A percentile compares a stretch with the other conserved stretches of the same genome.
Evolutionary conservation across 2,888 invertebrate genomes (phyloP).

Genomic region (Ornithoptera alexandrae): DNA sequence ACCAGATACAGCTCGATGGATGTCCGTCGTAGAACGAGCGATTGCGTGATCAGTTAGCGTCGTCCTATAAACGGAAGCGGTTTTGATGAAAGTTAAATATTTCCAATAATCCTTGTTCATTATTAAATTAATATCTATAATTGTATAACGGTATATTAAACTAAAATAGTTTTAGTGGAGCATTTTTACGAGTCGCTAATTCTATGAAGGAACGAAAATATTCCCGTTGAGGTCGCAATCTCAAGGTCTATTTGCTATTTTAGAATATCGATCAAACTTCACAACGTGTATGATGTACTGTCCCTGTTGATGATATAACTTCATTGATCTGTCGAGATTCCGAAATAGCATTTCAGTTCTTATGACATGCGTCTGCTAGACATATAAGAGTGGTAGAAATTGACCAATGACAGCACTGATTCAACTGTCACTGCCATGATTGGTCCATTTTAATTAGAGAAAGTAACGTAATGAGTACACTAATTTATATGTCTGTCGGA

Average conservation of each 20-base stretch:
- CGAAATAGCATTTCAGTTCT: slow-evolving; percentile 70
- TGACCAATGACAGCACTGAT: slow-evolving; percentile 78
- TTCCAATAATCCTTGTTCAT: slow-evolving; percentile 66
- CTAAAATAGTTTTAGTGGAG: slow-evolving; percentile 64
- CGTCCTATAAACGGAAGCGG: slow-evolving; percentile 47
- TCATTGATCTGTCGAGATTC: slow-evolving; percentile 40
- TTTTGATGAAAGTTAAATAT: slow-evolving; percentile 53
- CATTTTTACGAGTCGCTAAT: slow-evolving; percentile 75
- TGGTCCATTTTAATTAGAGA: slow-evolving; percentile 76
- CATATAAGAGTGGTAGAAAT: slow-evolving; percentile 73
- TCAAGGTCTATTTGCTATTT: slow-evolving; percentile 70
- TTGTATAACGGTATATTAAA: slow-evolving; percentile 59
- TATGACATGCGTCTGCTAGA: slow-evolving; percentile 72
- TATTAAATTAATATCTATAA: slow-evolving; percentile 59
- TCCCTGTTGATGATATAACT: neutral
- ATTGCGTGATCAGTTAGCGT: slow-evolving; percentile 43
- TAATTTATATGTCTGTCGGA: slow-evolving; percentile 78
- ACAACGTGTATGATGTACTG: slow-evolving; percentile 15
- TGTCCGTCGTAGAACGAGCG: slow-evolving; percentile 74
- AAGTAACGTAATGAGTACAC: slow-evolving; percentile 63
- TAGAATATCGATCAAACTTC: slow-evolving; percentile 49
- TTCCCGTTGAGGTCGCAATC: slow-evolving; percentile 69
- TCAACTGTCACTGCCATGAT: slow-evolving; percentile 74
- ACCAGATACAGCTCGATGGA: slow-evolving; percentile 53
- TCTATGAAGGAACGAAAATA: slow-evolving; percentile 72